Conservation (phyloP, 2,113 vertebrate genomes). For the Smithornis capensis region DNA sequence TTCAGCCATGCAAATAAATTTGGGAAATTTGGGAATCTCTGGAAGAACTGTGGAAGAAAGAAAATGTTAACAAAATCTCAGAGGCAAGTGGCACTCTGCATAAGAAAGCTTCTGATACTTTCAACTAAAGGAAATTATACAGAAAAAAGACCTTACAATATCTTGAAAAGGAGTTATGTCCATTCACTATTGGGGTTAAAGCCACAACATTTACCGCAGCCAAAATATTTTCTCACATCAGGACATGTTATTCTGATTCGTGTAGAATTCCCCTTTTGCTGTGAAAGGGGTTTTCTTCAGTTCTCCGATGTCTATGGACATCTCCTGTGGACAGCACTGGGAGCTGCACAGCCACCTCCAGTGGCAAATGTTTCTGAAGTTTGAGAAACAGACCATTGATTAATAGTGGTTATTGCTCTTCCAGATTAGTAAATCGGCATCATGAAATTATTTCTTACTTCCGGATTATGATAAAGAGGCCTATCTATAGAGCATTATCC, state of each 20-base stretch:
- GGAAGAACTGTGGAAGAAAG: background rate
- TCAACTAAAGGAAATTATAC: background rate
- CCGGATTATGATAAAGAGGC: background rate
- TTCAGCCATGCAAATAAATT: background rate
- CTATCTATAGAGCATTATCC: background rate
- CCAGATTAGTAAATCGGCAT: background rate
- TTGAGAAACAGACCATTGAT: background rate
- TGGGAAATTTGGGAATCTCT: background rate
- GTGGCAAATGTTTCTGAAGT: background rate
- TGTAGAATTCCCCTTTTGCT: background rate
- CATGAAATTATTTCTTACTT: background rate
- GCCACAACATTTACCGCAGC: background rate
- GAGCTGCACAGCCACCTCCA: background rate
- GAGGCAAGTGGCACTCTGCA: background rate
- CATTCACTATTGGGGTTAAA: fast-evolving
- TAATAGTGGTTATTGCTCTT: background rate
- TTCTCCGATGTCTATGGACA: fast-evolving
- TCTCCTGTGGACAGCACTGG: background rate
- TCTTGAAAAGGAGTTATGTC: background rate
- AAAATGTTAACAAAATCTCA: background rate
- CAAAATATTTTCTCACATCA: background rate
- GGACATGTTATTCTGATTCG: background rate
- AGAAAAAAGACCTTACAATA: background rate
- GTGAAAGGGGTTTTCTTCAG: background rate
- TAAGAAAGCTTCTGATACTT: background rate